These are phyloP conservation scores for Plebejus melissa DNA, from an alignment of 2,888 invertebrate genomes.

Conservation along the genomic window DNA sequence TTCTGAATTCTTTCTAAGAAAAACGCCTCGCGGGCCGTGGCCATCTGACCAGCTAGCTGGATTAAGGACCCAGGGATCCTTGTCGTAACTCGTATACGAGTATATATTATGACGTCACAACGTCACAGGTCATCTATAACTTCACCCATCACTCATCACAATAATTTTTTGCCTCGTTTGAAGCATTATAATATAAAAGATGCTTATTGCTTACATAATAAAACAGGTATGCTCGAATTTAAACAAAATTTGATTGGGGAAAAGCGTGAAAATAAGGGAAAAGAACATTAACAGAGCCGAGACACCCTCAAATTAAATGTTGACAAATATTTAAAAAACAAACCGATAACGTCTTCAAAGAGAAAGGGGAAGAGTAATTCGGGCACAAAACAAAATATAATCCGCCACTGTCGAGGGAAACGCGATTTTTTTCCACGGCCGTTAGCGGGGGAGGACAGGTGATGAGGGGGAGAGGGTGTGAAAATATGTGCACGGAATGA, in stretches of 20 bases:
- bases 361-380: not conserved
- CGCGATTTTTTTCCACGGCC: not conserved
- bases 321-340: conserved; percentile 16
- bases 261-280: not conserved
- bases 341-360: conserved; percentile 5
- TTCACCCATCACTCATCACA: no score
- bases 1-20: no score
- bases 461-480: not conserved
- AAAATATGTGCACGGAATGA: conserved; percentile 6
- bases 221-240: not conserved
- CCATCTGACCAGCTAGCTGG: no score
- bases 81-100: no score
- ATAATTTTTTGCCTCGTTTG: no score
- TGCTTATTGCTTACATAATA: no score
- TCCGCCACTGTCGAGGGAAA: not conserved
- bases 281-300: not conserved
- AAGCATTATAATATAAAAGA: no score
- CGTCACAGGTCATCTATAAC: no score
- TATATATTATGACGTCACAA: no score
- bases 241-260: not conserved
- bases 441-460: not conserved
- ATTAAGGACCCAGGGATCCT: no score
- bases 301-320: conserved; percentile 1
- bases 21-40: no score
- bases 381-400: conserved; percentile 15